Evolutionary conservation across 2,113 vertebrate genomes (phyloP), one percentile per base, ranked within the genome.

Genomic region (Chloropsis cyanopogon): DNA sequence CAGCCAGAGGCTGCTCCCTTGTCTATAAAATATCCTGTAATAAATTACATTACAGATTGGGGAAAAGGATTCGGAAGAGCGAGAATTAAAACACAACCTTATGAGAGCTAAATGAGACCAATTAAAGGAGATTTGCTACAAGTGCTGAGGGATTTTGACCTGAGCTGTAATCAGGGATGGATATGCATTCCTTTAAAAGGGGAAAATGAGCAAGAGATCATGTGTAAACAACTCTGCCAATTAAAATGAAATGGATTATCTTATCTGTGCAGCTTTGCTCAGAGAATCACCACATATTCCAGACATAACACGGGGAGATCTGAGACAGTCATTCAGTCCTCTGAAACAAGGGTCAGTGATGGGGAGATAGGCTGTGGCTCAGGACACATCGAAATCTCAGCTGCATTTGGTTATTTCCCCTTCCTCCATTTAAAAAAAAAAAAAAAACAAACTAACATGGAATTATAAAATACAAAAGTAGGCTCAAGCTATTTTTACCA

Each of bases 131-230:
- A 95, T 95, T 96, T 93, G 92, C 93, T 91, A 89, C 47, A 93
- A 95, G 89, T 95, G 93, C 92, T 95, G 82, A 94, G 94, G 95
- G 96, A 96, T 94, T 96, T 97, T 96, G 94, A 95, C 96, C 93
- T 68, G 72, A 93, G 71, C 86, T 90, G 53, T 96, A 94, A 96
- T 96, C 93, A 92, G 91, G 88, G 87, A 94, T 83, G 72, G 94
- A 93, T 83, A 93, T 1, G 10, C 68, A n/a, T 71, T 93, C 94
- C 80, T 96, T 93, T 78, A 84, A 65, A 96, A 90, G 71, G 79
- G 69, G 76, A 83, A 95, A 96, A 96, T 29, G 95, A 95, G 70
- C 4, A 4, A 88, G 87, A 94, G 95, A 95, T 95, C 93, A 90
- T 70, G 52, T 86, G 91, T 90, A 96, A 97, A 95, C 90, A 92